Evolutionary conservation across 2,113 vertebrate genomes (phyloP).

Genomic region (Paedocypris sp.): DNA sequence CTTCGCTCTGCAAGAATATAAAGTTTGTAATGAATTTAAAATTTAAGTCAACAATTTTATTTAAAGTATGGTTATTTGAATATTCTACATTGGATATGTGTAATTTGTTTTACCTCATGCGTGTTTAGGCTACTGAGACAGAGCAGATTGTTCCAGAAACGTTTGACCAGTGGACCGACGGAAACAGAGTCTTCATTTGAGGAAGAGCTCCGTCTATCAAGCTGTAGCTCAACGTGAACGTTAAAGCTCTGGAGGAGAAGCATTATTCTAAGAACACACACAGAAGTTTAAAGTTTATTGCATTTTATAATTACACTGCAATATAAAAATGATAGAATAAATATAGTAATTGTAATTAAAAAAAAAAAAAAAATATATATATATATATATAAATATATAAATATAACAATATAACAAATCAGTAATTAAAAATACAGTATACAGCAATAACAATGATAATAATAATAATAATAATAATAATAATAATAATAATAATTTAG

Average conservation of each 20-base stretch:
- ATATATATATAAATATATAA: neutral
- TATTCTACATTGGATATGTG: neutral
- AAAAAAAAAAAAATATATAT: neutral
- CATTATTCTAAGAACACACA: conserved; percentile 60
- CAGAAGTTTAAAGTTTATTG: neutral
- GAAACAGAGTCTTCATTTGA: conserved; percentile 60
- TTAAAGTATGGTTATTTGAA: too few relatives aligned
- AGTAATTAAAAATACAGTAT: too few relatives aligned
- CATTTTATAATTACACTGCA: too few relatives aligned
- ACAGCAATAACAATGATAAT: too few relatives aligned
- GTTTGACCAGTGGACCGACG: conserved; percentile 69
- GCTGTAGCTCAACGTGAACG: conserved; percentile 54
- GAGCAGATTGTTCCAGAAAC: conserved; percentile 73
- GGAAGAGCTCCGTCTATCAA: conserved; percentile 35
- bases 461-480: too few relatives aligned
- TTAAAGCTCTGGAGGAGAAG: conserved; percentile 83
- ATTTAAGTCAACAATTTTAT: neutral
- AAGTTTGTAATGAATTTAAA: neutral
- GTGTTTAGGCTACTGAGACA: conserved; percentile 49
- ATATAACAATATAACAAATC: too few relatives aligned
- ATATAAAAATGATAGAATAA: too few relatives aligned
- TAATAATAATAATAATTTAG: too few relatives aligned
- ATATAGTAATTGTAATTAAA: too few relatives aligned
- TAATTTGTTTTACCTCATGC: conserved; percentile 34
- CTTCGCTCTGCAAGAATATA: conserved; percentile 17